Evolutionary conservation across 2,888 invertebrate species (phyloP), one percentile per base, ranked within the genome.

Genomic region (Ormyrus rosae): DNA sequence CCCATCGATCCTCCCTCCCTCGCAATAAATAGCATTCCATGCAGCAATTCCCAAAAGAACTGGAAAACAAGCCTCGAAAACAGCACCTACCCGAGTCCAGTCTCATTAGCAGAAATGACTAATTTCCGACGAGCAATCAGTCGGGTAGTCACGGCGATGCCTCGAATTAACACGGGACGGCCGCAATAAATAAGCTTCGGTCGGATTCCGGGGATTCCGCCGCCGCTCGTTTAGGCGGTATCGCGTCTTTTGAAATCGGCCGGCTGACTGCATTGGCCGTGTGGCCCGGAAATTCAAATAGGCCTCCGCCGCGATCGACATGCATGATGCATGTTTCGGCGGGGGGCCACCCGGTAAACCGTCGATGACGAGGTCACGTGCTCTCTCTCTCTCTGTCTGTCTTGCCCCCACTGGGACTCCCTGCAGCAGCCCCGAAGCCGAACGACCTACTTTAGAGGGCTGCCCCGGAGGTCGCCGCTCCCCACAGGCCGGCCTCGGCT

Each of bases 211-310:
- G 63, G 50, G 13, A 63, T 72, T 13, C 34, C 64, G 48, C n/a
- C 8, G 34, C 3, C 34, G 55, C 64, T 73, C 64, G 50, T 73
- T 73, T 65, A 46, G 56, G 13, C 46, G 8, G 5, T 10, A 50
- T 60, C 6, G 10, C 10, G 6, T 34, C 34, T 34, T 34, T 34
- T 4, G 34, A 34, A 3, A 53, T 55, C 19, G 11, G 56, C 46
- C 6, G 63, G 5, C 13, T 19, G 50, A 48, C 70, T 68, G 76
- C 76, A 79, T 82, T 81, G 79, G 79, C 63, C 70, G 81, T 58
- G 65, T 4, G 34, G 63, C 34, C 50, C 77, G 77, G 81, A 72
- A 82, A 81, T 78, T 83, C 80, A 81, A 82, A 76, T 78, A 63
- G 71, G 72, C 74, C 53, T 61, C 55, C 63, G 73, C 61, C 6